Evolutionary conservation across 2,888 invertebrate genomes (phyloP).

Genomic region (Herminia tarsipennalis): DNA sequence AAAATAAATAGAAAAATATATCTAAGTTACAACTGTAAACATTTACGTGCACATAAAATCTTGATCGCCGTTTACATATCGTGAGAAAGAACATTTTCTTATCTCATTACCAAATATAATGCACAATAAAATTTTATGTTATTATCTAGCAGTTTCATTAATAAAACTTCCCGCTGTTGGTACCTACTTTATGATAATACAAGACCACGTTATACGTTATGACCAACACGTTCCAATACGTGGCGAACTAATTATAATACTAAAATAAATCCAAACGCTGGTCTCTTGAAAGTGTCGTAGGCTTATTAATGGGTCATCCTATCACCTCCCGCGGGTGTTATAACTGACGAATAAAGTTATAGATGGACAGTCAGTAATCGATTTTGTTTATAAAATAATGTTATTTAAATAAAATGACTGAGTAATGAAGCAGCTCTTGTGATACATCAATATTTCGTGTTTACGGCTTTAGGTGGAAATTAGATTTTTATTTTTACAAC

Average conservation of each 20-base stretch:
- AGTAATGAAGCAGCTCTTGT: too few relatives aligned
- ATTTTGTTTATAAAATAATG: too few relatives aligned
- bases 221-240: constrained; percentile 25
- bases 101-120: constrained; percentile 28
- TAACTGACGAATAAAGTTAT: neutral
- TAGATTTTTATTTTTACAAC: too few relatives aligned
- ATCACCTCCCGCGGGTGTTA: neutral
- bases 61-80: constrained; percentile 17
- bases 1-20: constrained; percentile 14
- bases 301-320: neutral
- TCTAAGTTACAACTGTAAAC: constrained; percentile 15
- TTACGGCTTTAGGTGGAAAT: too few relatives aligned
- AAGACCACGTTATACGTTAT: constrained; percentile 25
- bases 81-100: constrained; percentile 32
- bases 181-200: constrained; percentile 31
- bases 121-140: constrained; percentile 38
- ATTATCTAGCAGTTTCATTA: constrained; percentile 30
- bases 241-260: constrained; percentile 25
- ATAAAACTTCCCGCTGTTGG: constrained; percentile 26
- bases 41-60: constrained; percentile 31
- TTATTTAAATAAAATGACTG: too few relatives aligned
- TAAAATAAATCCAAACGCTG: constrained; percentile 11
- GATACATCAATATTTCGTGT: too few relatives aligned
- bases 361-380: neutral
- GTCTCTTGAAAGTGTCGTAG: neutral